Evolutionary conservation across 2,888 invertebrate genomes (phyloP), one percentile per base, ranked within the genome.

Genomic region (Euphydryas editha): DNA sequence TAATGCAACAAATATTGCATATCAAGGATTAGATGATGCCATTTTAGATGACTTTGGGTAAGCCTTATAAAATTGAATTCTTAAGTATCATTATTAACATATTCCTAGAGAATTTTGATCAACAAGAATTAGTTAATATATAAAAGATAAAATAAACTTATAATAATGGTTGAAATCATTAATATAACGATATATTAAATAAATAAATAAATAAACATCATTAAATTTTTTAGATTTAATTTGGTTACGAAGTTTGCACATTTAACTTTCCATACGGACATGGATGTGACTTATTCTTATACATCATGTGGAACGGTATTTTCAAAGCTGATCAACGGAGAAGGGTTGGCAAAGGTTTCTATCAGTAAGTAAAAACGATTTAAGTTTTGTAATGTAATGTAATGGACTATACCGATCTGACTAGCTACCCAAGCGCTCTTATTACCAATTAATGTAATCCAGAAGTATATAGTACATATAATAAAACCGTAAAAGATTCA

Each of bases 341-440:
- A 66, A 36, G 69, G 69, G 13, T 57, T 57, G 13, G 24, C 17
- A 17, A 15, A 37, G 24, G 24, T 63, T 15, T 18, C 56, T 10
- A 18, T 62, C 1, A 55, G 69, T 69, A 60, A 63, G 69, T 65
- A 54, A 30, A 24, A 18, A n/a, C n/a, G n/a, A n/a, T n/a, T n/a
- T n/a, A n/a, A n/a, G n/a, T n/a, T n/a, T n/a, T n/a, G n/a, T n/a
- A n/a, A n/a, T n/a, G n/a, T n/a, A n/a, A n/a, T n/a, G n/a, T n/a
- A n/a, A n/a, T n/a, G n/a, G n/a, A n/a, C n/a, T n/a, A n/a, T n/a
- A n/a, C n/a, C n/a, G n/a, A n/a, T n/a, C n/a, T n/a, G n/a, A n/a
- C n/a, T n/a, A n/a, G n/a, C n/a, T n/a, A n/a, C n/a, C n/a, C n/a
- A n/a, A n/a, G n/a, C n/a, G n/a, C n/a, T n/a, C n/a, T n/a, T n/a